phyloP scores from a whole-genome alignment of 2,888 invertebrate genomes.

The Lordiphosa andalusiaca region DNA sequence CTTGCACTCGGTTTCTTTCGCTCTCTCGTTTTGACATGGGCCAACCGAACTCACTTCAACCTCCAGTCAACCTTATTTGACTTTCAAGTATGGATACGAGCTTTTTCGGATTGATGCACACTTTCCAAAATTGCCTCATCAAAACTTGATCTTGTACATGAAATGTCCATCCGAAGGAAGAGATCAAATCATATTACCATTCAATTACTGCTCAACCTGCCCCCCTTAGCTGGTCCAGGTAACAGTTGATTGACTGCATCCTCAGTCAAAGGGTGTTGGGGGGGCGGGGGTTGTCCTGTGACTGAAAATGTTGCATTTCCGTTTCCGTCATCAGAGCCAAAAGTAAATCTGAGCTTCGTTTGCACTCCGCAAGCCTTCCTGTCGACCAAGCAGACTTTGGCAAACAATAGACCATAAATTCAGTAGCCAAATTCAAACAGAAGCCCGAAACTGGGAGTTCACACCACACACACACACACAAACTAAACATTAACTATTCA shows the following conservation, averaged over 20 bases:
- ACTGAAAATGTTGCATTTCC: conserved; percentile 50
- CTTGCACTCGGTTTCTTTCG: too few species aligned
- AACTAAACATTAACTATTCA: conserved; percentile 15
- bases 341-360: conserved; percentile 52
- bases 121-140: too few species aligned
- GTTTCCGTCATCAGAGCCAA: conserved; percentile 46
- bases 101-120: too few species aligned
- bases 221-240: background rate
- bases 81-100: too few species aligned
- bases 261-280: background rate
- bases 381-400: background rate
- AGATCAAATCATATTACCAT: background rate
- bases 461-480: conserved; percentile 10
- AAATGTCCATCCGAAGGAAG: too few species aligned
- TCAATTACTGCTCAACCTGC: background rate
- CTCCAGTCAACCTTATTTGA: too few species aligned
- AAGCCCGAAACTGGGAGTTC: conserved; percentile 27
- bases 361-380: conserved; percentile 13
- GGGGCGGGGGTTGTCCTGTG: background rate
- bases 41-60: too few species aligned
- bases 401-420: conserved; percentile 43
- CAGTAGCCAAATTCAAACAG: conserved; percentile 35
- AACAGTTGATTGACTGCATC: conserved; percentile 4
- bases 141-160: too few species aligned
- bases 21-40: too few species aligned